A percentile compares a stretch with the other conserved stretches of the same genome.
Evolutionary conservation across 2,113 vertebrate genomes (phyloP).

Genomic region (Coturnix japonica): DNA sequence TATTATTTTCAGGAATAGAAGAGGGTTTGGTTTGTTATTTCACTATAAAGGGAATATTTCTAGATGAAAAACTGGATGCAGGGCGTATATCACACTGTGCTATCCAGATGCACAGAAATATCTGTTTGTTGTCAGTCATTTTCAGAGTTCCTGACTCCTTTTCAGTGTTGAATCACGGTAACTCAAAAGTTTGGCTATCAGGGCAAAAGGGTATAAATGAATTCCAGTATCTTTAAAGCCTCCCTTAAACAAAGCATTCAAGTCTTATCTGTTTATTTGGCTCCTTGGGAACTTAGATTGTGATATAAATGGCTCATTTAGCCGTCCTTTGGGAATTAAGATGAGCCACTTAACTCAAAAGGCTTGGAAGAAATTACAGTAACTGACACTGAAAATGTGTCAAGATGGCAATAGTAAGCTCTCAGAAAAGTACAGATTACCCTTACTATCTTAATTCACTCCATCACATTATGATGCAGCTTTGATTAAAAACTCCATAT

Average conservation of each 20-base stretch:
- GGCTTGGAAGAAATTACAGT: neutral
- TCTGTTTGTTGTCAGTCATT: neutral
- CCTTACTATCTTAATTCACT: neutral
- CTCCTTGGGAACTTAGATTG: neutral
- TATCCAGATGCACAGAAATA: neutral
- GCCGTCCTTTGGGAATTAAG: neutral
- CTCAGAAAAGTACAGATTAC: neutral
- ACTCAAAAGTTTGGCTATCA: neutral
- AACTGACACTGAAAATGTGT: neutral
- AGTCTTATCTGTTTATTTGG: neutral
- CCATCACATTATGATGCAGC: neutral
- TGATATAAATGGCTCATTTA: neutral
- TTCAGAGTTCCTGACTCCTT: neutral
- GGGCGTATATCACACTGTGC: neutral
- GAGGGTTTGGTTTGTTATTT: neutral
- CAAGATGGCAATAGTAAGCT: neutral
- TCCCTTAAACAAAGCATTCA: neutral
- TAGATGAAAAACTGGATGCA: neutral
- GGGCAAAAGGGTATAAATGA: neutral
- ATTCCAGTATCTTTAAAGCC: neutral
- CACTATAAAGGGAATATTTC: neutral
- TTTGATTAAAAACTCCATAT: neutral
- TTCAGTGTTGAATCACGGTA: neutral
- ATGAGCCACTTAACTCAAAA: neutral
- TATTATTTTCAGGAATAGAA: neutral